These are phyloP conservation scores for Stylophora pistillata DNA, from an alignment of 64 coral and sea anemone genomes.

Conservation along the genomic window DNA sequence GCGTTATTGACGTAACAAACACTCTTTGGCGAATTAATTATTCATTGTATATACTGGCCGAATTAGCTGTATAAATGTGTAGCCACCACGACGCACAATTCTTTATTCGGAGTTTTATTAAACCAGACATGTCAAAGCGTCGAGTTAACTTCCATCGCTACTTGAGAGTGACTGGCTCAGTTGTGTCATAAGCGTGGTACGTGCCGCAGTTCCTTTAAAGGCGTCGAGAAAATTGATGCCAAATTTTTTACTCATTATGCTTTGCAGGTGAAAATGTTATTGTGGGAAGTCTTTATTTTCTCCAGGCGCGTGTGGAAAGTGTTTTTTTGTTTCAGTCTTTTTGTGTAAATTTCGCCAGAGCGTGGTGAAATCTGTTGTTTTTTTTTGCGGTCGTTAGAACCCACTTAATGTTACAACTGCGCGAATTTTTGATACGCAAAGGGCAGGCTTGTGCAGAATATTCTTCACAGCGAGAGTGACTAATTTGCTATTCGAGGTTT, in stretches of 20 bases:
- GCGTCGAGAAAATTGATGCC: not conserved
- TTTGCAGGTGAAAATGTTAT: not conserved
- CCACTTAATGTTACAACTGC: not conserved
- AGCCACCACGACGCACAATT: not conserved
- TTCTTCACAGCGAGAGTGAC: not conserved
- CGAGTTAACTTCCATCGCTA: not conserved
- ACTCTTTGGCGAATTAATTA: slow-evolving; percentile 5
- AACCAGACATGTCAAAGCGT: not conserved
- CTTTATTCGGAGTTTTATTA: not conserved
- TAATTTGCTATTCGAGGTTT: not conserved
- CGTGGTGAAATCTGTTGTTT: not conserved
- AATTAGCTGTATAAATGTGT: slow-evolving; percentile 24
- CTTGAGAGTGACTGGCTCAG: not conserved
- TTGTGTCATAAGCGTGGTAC: not conserved
- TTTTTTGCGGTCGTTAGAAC: slow-evolving; percentile 8
- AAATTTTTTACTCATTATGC: slow-evolving; percentile 24
- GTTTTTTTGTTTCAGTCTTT: slow-evolving; percentile 3
- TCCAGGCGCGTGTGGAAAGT: not conserved
- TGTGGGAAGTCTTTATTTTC: slow-evolving; percentile 8
- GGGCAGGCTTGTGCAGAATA: not conserved
- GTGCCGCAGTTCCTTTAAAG: not conserved
- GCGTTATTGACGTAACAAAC: slow-evolving; percentile 3
- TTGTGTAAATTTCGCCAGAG: not conserved
- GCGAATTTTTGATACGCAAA: not conserved
- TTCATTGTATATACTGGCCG: slow-evolving; percentile 16